Evolutionary conservation across 2,113 vertebrate genomes (phyloP).

Genomic region (Spea multiplicata): DNA sequence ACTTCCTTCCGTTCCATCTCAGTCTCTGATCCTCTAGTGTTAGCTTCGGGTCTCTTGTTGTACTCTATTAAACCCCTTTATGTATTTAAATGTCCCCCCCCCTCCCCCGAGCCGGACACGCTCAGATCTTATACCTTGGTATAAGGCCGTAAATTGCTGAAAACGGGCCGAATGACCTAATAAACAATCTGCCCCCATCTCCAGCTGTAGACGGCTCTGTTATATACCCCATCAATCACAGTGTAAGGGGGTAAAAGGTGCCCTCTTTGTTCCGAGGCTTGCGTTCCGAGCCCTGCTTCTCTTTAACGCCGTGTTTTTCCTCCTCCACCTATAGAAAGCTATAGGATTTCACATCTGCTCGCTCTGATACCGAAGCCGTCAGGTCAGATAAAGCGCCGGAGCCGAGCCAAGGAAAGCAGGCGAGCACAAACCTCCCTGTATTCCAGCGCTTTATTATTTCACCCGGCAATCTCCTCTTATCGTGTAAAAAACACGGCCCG

Average conservation of each 20-base stretch:
- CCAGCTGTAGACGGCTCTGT: no score
- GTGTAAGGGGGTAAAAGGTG: slow-evolving; percentile 7
- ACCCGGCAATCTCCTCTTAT: slow-evolving; percentile 40
- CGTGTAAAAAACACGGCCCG: slow-evolving; percentile 32
- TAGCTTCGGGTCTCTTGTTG: no score
- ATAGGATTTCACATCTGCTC: slow-evolving; percentile 41
- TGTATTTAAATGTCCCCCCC: no score
- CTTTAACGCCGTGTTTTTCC: slow-evolving; percentile 33
- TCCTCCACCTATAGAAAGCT: slow-evolving; percentile 43
- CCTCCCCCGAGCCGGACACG: no score
- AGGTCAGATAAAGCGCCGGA: slow-evolving; percentile 14
- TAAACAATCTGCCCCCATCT: no score
- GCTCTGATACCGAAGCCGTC: slow-evolving; percentile 26
- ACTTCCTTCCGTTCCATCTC: no score
- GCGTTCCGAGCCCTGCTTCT: slow-evolving; percentile 39
- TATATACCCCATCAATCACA: slow-evolving; percentile 9
- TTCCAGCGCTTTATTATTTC: slow-evolving; percentile 41
- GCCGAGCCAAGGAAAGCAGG: slow-evolving; percentile 41
- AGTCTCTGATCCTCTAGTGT: no score
- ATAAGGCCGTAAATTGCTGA: no score
- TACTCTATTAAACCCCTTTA: no score
- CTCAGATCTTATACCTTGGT: no score
- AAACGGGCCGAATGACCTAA: no score
- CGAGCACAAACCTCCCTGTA: slow-evolving; percentile 36
- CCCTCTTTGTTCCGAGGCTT: slow-evolving; percentile 29